Conservation (phyloP, 2,113 vertebrate genomes). For the Entomyzon cyanotis region DNA sequence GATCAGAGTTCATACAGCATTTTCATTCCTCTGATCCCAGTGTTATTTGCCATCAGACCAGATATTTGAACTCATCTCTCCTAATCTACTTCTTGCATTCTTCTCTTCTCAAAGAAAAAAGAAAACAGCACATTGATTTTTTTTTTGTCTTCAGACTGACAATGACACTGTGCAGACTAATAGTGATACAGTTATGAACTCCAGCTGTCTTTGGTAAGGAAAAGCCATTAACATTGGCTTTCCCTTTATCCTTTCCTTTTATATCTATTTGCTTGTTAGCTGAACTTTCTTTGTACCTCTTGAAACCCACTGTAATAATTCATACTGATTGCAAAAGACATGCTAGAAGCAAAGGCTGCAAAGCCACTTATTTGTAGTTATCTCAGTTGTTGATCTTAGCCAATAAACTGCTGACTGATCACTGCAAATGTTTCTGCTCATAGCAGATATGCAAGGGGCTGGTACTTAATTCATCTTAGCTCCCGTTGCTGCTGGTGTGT, state of each 20-base stretch:
- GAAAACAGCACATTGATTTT: slow-evolving; percentile 12
- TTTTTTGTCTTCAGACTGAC: slow-evolving; percentile 40
- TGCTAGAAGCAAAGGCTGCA: slow-evolving; percentile 48
- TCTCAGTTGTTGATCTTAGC: slow-evolving; percentile 55
- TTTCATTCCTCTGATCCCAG: slow-evolving; percentile 21
- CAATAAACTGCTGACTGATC: slow-evolving; percentile 61
- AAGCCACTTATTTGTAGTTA: slow-evolving; percentile 65
- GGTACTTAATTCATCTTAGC: not conserved
- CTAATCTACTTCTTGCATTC: slow-evolving; percentile 49
- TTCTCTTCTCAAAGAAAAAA: slow-evolving; percentile 30
- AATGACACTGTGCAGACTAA: slow-evolving; percentile 51
- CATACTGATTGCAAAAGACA: slow-evolving; percentile 54
- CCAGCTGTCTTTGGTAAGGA: slow-evolving; percentile 62
- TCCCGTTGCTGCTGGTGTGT: not conserved
- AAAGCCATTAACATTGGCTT: slow-evolving; percentile 61
- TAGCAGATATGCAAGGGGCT: not conserved
- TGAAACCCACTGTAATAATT: slow-evolving; percentile 49
- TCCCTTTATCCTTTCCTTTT: slow-evolving; percentile 47
- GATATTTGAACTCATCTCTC: slow-evolving; percentile 45
- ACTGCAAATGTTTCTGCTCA: slow-evolving; percentile 41
- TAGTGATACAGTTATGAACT: slow-evolving; percentile 53
- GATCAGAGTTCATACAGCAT: not conserved
- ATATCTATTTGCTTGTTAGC: slow-evolving; percentile 53
- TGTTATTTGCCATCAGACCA: slow-evolving; percentile 29
- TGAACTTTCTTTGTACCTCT: slow-evolving; percentile 62